Conservation (phyloP, 2,113 vertebrate genomes). For the Perca fluviatilis region DNA sequence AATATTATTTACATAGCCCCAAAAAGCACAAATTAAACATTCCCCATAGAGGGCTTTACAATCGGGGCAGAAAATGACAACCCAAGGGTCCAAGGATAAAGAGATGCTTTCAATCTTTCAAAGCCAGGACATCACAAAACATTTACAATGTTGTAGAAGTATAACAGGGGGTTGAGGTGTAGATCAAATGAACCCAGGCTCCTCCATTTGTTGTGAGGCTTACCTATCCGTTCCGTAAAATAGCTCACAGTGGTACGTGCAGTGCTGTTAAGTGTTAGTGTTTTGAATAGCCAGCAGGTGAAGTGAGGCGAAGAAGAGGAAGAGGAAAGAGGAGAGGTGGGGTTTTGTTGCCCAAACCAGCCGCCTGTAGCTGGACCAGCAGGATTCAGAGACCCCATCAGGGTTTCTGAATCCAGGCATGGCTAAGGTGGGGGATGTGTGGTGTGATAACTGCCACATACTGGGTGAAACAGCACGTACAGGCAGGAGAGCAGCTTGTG, state of each 20-base stretch:
- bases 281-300: conserved; percentile 43
- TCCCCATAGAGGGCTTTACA: not conserved
- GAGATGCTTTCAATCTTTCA: no score
- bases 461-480: conserved; percentile 32
- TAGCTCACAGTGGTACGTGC: not conserved
- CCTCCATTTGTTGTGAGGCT: conserved; percentile 1
- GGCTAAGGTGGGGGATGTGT: conserved; percentile 21
- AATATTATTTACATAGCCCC: not conserved
- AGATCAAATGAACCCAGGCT: not conserved
- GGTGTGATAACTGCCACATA: conserved; percentile 22
- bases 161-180: not conserved
- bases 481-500: conserved; percentile 32
- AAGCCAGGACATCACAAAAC: not conserved
- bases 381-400: conserved; percentile 20
- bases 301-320: conserved; percentile 46
- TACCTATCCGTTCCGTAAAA: not conserved
- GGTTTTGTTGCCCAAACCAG: conserved; percentile 27
- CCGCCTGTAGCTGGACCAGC: conserved; percentile 7
- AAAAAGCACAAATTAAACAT: not conserved
- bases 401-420: conserved; percentile 24
- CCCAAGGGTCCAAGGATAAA: not conserved
- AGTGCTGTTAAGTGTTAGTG: conserved; percentile 47
- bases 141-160: not conserved
- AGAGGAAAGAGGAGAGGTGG: conserved; percentile 2
- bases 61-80: not conserved